Evolutionary conservation across 2,797 vertebrate genomes (phyloP).

Genomic region (Masticophis lateralis): DNA sequence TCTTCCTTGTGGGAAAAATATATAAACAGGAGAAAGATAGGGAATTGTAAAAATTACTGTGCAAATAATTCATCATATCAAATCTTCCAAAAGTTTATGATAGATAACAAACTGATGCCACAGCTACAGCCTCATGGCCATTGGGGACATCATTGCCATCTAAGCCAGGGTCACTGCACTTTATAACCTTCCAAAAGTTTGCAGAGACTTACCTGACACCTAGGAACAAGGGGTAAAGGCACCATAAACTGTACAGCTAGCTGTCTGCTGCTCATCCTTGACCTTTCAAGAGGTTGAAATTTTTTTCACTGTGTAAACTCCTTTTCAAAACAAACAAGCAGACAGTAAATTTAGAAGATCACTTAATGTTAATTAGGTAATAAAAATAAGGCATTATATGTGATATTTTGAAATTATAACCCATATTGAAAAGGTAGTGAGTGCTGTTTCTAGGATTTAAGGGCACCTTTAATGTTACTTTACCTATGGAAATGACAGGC

Average conservation of each 20-base stretch:
- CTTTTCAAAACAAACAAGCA: slow-evolving; percentile 28
- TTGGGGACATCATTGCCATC: slow-evolving; percentile 52
- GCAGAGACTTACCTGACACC: slow-evolving; percentile 64
- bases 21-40: neutral
- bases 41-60: slow-evolving; percentile 50
- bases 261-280: slow-evolving; percentile 73
- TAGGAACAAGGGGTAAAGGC: slow-evolving; percentile 69
- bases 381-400: slow-evolving; percentile 47
- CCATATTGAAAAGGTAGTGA: slow-evolving; percentile 50
- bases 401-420: slow-evolving; percentile 44
- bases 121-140: slow-evolving; percentile 58
- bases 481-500: slow-evolving; percentile 33
- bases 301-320: slow-evolving; percentile 64
- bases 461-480: slow-evolving; percentile 23
- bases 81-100: slow-evolving; percentile 32
- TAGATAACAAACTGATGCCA: slow-evolving; percentile 62
- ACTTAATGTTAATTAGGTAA: slow-evolving; percentile 51
- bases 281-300: slow-evolving; percentile 65
- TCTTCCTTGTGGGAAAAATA: neutral
- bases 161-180: slow-evolving; percentile 65
- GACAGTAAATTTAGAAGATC: slow-evolving; percentile 52
- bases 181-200: slow-evolving; percentile 68
- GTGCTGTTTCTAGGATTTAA: slow-evolving; percentile 44
- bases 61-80: slow-evolving; percentile 54
- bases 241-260: slow-evolving; percentile 67